Evolutionary conservation across 2,888 invertebrate genomes (phyloP).

Genomic region (Dilophus febrilis): DNA sequence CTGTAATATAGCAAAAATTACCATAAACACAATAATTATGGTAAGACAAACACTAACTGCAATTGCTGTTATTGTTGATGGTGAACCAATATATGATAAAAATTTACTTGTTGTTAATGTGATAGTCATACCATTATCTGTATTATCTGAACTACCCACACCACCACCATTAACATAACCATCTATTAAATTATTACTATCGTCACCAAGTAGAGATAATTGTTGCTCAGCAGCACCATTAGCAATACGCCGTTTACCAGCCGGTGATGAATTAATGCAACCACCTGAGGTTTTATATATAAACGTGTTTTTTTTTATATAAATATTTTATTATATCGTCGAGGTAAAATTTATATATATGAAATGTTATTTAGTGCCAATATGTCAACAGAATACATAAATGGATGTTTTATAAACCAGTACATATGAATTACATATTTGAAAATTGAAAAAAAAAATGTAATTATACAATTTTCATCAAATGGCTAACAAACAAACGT

Average conservation of each 20-base stretch:
- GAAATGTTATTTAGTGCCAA: too few species aligned
- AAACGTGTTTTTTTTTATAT: neutral
- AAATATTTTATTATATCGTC: neutral
- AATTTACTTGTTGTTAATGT: constrained; percentile 10
- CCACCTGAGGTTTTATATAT: constrained; percentile 34
- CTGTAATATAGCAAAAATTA: constrained; percentile 55
- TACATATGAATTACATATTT: too few species aligned
- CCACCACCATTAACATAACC: constrained; percentile 1
- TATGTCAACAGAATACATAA: too few species aligned
- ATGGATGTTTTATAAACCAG: too few species aligned
- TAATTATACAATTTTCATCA: neutral
- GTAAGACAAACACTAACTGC: constrained; percentile 50
- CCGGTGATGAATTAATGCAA: constrained; percentile 54
- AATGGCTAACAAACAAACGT: too few species aligned
- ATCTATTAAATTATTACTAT: constrained; percentile 7
- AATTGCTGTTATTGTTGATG: constrained; percentile 45
- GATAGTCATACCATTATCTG: neutral
- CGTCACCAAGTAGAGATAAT: constrained; percentile 12
- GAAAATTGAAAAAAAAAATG: neutral
- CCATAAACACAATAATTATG: constrained; percentile 49
- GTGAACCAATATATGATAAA: constrained; percentile 17
- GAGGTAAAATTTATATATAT: too few species aligned
- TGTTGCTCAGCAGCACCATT: constrained; percentile 33
- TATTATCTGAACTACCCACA: constrained; percentile 1
- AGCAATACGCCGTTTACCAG: constrained; percentile 55